A percentile compares a stretch with the other conserved stretches of the same genome.
Evolutionary conservation across 2,888 invertebrate species (phyloP).

Genomic region (Drosophila paracracens): DNA sequence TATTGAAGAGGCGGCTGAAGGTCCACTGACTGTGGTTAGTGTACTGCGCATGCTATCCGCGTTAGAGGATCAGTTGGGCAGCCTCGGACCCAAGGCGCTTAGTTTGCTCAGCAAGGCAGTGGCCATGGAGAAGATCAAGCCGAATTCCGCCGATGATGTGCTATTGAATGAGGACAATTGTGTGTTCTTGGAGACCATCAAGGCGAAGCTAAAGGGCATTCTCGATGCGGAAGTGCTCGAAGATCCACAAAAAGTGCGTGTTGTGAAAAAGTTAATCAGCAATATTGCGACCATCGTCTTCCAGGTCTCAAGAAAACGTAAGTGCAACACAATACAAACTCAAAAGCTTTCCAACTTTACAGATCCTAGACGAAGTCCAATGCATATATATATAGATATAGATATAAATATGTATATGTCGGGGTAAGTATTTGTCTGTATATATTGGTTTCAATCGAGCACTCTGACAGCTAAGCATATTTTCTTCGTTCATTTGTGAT

Average conservation of each 20-base stretch:
- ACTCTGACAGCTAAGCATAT: conserved; percentile 1
- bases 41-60: conserved; percentile 92
- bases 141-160: conserved; percentile 91
- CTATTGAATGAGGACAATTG: conserved; percentile 90
- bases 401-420: not conserved
- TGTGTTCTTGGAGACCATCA: conserved; percentile 93
- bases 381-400: not conserved
- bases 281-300: too few species aligned
- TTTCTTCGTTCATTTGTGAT: conserved; percentile 13
- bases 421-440: conserved; percentile 25
- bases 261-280: too few species aligned
- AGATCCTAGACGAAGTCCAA: conserved; percentile 3
- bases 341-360: conserved; percentile 16
- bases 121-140: conserved; percentile 90
- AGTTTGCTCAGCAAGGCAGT: conserved; percentile 91
- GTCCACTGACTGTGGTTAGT: conserved; percentile 87
- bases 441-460: not conserved
- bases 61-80: conserved; percentile 92
- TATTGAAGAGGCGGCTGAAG: conserved; percentile 75
- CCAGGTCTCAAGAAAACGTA: conserved; percentile 84
- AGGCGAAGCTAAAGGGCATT: conserved; percentile 88
- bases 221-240: too few species aligned
- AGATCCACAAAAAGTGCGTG: too few species aligned
- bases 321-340: conserved; percentile 50
- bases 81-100: conserved; percentile 92